Evolutionary conservation across 1,140 invertebrate genomes (phyloP), one percentile per base, ranked within the genome.

Genomic region (Pomacea maculata): DNA sequence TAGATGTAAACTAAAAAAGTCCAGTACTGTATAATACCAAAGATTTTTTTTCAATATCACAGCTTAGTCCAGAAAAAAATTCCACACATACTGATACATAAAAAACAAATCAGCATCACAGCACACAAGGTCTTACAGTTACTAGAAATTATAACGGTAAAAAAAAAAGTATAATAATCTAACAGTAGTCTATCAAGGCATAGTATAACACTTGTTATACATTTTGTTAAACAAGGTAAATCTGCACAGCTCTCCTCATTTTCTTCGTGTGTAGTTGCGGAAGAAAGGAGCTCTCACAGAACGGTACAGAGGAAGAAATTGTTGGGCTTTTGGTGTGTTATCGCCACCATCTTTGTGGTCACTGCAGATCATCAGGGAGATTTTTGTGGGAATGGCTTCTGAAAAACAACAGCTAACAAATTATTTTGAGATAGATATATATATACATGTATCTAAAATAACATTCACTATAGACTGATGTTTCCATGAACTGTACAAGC

Each of bases 371-470:
- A 88, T 88, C 78, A 88, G 78, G 72, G 86, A 87, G 79, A 88
- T 88, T 85, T 85, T 88, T 80, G 87, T 88, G 80, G 87, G 87
- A 77, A 87, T 77, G 74, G 87, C 82, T 84, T 88, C 87, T 88
- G 83, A 71, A 87, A 86, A 78, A 82, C 74, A 78, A 61, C 67
- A 82, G 21, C 65, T 14, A 74, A 61, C 55, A 17, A 73, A 82
- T n/a, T 72, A 45, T 45, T 45, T 45, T 45, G 34, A 45, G 2
- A 45, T 15, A 75, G 57, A 80, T 80, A 63, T 57, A 75, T 65
- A 80, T 80, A 63, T 57, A 15, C 34, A 77, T 68, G 25, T 25
- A 71, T 64, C 45, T 78, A 34, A 15, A 17, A 78, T 78, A 34
- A 45, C 4, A 67, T 21, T 25, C 25, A 25, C 19, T 21, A 21